phyloP scores from a whole-genome alignment of 2,797 vertebrate genomes.

The Netta rufina region DNA sequence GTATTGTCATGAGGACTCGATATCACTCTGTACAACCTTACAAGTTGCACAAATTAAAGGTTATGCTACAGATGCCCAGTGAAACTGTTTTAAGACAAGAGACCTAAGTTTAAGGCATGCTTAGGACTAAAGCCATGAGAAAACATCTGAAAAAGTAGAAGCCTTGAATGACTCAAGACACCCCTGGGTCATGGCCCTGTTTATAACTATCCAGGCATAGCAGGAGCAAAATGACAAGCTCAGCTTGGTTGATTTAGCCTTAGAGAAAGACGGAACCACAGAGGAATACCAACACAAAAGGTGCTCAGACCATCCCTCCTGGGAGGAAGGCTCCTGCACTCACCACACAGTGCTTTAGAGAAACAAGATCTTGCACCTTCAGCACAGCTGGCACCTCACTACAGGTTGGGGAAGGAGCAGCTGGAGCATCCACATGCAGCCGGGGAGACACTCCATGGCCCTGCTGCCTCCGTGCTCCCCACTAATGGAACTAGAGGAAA shows the following conservation, averaged over 20 bases:
- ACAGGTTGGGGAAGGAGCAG: not conserved
- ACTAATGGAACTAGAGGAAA: accelerated
- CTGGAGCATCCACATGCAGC: accelerated
- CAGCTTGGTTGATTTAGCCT: not conserved
- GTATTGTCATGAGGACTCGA: not conserved
- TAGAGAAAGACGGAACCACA: not conserved
- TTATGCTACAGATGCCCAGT: not conserved
- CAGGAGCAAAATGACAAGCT: not conserved
- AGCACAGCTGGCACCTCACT: not conserved
- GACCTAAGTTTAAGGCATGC: not conserved
- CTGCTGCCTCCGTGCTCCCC: accelerated
- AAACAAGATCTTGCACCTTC: not conserved
- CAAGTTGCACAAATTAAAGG: not conserved
- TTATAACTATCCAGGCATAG: not conserved
- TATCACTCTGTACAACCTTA: not conserved
- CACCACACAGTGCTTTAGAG: not conserved
- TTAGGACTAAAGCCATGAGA: not conserved
- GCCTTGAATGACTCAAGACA: not conserved
- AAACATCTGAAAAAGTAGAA: not conserved
- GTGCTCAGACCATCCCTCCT: not conserved
- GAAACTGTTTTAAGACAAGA: not conserved
- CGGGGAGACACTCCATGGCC: not conserved
- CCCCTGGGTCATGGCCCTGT: accelerated
- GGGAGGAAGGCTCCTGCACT: not conserved
- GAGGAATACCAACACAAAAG: not conserved